Evolutionary conservation across 1,140 invertebrate species (phyloP).

Genomic region (Teleopsis dalmanni): DNA sequence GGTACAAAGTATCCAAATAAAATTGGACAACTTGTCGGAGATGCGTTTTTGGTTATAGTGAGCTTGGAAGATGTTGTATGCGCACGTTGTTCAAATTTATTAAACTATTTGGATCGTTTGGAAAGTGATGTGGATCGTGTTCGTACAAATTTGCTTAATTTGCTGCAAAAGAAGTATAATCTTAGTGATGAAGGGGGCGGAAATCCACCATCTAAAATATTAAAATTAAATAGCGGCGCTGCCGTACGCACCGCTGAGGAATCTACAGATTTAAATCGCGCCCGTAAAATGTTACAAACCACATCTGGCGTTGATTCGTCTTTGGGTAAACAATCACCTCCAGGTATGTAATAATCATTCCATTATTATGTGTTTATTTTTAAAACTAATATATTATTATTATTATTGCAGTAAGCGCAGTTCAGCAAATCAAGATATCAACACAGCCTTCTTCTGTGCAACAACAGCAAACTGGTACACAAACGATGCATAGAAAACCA

Average conservation of each 20-base stretch:
- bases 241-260: conserved; percentile 26
- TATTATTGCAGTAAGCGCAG: conserved; percentile 11
- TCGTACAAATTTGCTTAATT: conserved; percentile 34
- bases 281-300: conserved; percentile 23
- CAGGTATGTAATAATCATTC: conserved; percentile 17
- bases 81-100: conserved; percentile 38
- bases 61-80: conserved; percentile 42
- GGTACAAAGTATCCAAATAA: conserved; percentile 43
- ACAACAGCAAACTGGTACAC: conserved; percentile 22
- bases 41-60: conserved; percentile 40
- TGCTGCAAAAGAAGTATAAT: conserved; percentile 42
- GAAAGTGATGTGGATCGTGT: conserved; percentile 42
- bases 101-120: conserved; percentile 41
- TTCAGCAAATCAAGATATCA: conserved; percentile 27
- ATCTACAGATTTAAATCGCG: conserved; percentile 20
- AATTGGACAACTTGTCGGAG: conserved; percentile 40
- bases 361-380: neutral
- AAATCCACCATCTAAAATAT: conserved; percentile 24
- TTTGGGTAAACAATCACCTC: conserved; percentile 16
- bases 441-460: conserved; percentile 5
- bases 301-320: neutral
- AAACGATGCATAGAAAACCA: conserved; percentile 33
- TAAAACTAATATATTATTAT: neutral
- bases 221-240: conserved; percentile 28
- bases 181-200: conserved; percentile 35